Conservation (phyloP, 2,113 vertebrate species). For the Alectura lathami region DNA sequence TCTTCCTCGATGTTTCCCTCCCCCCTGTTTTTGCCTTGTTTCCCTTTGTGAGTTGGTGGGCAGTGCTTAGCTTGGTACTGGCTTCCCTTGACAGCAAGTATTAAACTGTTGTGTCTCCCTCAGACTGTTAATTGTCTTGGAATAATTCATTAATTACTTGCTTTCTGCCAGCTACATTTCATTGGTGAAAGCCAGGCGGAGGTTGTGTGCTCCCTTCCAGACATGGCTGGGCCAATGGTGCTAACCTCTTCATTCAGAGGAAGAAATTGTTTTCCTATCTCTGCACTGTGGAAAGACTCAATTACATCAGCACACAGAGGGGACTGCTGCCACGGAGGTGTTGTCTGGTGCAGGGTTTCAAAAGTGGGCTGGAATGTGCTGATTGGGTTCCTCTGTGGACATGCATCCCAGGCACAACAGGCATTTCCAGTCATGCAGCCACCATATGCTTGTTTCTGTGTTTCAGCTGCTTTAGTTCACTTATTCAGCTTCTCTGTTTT, state of each 20-base stretch:
- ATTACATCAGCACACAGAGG: fast-evolving
- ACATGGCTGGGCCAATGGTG: fast-evolving
- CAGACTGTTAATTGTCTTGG: conserved; percentile 45
- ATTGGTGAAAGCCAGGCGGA: background rate
- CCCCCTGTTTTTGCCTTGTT: conserved; percentile 14
- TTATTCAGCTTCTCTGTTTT: background rate
- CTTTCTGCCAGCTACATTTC: background rate
- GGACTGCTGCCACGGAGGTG: background rate
- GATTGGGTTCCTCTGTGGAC: fast-evolving
- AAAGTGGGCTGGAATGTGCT: background rate
- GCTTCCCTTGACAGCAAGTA: conserved; percentile 34
- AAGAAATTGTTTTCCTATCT: background rate
- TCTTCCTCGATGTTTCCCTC: conserved; percentile 2
- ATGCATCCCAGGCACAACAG: fast-evolving
- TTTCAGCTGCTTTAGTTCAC: background rate
- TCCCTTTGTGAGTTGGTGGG: background rate
- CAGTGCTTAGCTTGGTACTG: conserved; percentile 13
- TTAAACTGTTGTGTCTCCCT: conserved; percentile 33
- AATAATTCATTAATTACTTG: conserved; percentile 9
- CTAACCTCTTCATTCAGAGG: fast-evolving
- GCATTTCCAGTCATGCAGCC: fast-evolving
- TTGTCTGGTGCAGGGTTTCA: fast-evolving
- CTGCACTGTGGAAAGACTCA: fast-evolving
- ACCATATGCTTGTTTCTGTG: fast-evolving
- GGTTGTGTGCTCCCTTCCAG: background rate